Evolutionary conservation across 2,888 invertebrate species (phyloP).

Genomic region (Cerceris rybyensis): DNA sequence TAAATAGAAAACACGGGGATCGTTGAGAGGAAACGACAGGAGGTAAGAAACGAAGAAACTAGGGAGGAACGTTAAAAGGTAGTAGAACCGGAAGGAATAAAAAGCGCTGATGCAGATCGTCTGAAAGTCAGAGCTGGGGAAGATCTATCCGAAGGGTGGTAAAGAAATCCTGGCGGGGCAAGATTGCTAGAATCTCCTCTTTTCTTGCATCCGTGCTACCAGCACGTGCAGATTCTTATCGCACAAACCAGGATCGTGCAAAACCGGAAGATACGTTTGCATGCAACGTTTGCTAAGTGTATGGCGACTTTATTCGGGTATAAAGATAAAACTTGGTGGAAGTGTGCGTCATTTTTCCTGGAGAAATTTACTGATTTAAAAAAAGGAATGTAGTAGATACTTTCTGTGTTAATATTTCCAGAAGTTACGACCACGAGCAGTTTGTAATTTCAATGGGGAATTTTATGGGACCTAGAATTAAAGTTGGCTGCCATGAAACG

Average conservation of each 20-base stretch:
- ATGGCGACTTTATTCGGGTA: neutral
- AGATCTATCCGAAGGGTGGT: neutral
- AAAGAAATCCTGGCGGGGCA: conserved; percentile 9
- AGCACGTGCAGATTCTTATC: neutral
- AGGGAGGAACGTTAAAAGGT: neutral
- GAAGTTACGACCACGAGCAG: too few relatives aligned
- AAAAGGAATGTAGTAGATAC: too few relatives aligned
- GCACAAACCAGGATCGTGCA: neutral
- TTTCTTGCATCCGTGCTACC: neutral
- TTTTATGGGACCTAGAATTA: too few relatives aligned
- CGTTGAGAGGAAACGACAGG: too few relatives aligned
- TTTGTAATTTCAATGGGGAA: too few relatives aligned
- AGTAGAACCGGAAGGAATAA: neutral
- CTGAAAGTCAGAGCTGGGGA: neutral
- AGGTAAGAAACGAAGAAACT: too few relatives aligned
- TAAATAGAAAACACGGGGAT: too few relatives aligned
- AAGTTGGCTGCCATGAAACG: too few relatives aligned
- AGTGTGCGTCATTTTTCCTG: neutral
- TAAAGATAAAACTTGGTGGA: neutral
- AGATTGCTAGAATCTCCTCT: conserved; percentile 45
- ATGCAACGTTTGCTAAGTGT: neutral
- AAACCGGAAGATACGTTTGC: neutral
- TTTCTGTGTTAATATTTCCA: too few relatives aligned
- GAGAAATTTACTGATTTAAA: too few relatives aligned
- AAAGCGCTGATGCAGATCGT: neutral